A percentile compares a stretch with the other conserved stretches of the same genome.
Evolutionary conservation across 2,797 vertebrate genomes (phyloP).

Genomic region (Pygocentrus nattereri): DNA sequence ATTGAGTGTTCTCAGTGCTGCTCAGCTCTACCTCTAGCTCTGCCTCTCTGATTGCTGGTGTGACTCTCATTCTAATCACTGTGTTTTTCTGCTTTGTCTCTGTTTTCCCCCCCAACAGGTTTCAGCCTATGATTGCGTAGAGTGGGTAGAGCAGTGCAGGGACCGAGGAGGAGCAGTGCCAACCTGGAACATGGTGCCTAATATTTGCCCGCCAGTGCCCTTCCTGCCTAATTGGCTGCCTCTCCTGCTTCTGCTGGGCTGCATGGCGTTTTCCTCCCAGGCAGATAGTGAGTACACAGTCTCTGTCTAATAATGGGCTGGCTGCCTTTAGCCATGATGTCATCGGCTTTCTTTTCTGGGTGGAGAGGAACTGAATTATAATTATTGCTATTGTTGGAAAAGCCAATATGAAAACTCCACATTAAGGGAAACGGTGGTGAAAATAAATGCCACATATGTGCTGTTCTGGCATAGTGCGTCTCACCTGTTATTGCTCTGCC

Average conservation of each 20-base stretch:
- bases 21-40: background rate
- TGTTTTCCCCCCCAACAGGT: conserved; percentile 71
- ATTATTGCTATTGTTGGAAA: background rate
- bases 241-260: conserved; percentile 82
- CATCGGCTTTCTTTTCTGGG: background rate
- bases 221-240: conserved; percentile 77
- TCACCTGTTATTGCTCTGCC: background rate
- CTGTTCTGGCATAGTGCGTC: background rate
- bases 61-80: background rate
- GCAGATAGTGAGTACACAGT: conserved; percentile 87
- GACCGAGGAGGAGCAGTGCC: conserved; percentile 83
- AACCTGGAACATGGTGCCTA: conserved; percentile 91
- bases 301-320: conserved; percentile 28
- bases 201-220: conserved; percentile 79
- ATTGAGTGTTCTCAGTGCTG: background rate
- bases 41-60: background rate
- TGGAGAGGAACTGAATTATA: background rate
- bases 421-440: background rate
- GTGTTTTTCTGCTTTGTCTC: conserved; percentile 39
- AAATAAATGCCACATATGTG: background rate
- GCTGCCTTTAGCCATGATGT: background rate
- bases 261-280: conserved; percentile 79
- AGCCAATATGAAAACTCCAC: background rate
- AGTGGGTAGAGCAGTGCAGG: conserved; percentile 77
- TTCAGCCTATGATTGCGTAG: conserved; percentile 83